Evolutionary conservation across 92 coral and sea anemone genomes (phyloP), one percentile per base, ranked within the genome.

Genomic region (Scolanthus callimorphus): DNA sequence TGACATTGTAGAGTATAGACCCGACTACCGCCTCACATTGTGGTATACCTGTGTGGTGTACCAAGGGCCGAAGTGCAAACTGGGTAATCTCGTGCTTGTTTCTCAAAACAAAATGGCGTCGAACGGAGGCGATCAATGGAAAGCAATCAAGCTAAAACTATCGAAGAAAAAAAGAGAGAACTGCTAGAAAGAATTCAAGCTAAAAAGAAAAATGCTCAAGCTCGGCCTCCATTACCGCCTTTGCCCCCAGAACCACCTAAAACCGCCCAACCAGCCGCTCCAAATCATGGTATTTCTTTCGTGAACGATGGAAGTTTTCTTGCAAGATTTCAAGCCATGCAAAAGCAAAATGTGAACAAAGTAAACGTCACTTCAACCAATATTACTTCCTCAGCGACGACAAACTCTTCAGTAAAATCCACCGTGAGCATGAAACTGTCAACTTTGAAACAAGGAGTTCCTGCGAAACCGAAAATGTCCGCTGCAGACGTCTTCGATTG

Each of bases 301-400:
- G 74, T 73, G 47, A 92, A 92, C 51, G 98, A 92, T 74, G 98
- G 98, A 15, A 89, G 85, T 41, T 92, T 92, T 86, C 73, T 92
- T 25, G 98, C 96, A 19, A 88, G 98, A 17, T 92, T 92, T 74
- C 96, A 92, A 59, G 96, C 98, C 15, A 92, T 92, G 98, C 98
- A 89, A 52, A 83, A 90, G 29, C 41, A 34, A 29, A 30, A 24
- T 15, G 15, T 15, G 41, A 34, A 34, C 41, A 34, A 34, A 34
- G n/a, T n/a, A n/a, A n/a, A n/a, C n/a, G n/a, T n/a, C n/a, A n/a
- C n/a, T n/a, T n/a, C n/a, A n/a, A n/a, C n/a, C n/a, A 34, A 34
- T 34, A 34, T 15, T 6, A 34, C 41, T 6, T 15, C 41, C 41
- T 34, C 41, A 34, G 6, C 41, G 6, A 6, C 6, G 41, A 34